Conservation (phyloP, 2,888 invertebrate species). For the Parascotia fuliginaria region DNA sequence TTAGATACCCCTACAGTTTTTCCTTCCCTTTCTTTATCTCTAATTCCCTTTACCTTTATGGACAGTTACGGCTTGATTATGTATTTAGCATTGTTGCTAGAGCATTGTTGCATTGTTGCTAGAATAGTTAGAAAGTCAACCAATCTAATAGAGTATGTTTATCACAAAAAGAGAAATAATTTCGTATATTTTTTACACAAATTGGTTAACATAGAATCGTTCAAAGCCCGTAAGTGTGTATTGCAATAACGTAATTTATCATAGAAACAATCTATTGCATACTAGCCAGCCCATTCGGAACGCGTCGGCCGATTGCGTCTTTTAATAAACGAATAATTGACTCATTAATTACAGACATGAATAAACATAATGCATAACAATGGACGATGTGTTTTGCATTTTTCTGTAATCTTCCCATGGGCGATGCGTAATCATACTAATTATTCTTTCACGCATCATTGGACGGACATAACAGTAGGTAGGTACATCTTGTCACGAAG, state of each 20-base stretch:
- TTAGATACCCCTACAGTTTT: no score
- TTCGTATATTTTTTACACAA: conserved; percentile 20
- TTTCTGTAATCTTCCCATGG: conserved; percentile 39
- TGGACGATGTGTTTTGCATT: conserved; percentile 23
- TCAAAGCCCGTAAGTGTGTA: conserved; percentile 15
- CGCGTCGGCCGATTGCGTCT: conserved; percentile 45
- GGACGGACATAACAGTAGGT: not conserved
- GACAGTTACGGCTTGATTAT: no score
- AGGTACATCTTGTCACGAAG: conserved; percentile 1
- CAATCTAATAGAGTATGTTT: no score
- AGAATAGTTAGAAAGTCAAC: no score
- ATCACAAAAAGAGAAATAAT: no score
- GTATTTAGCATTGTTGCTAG: no score
- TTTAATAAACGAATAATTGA: conserved; percentile 37
- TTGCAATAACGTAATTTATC: conserved; percentile 31
- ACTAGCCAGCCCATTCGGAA: conserved; percentile 52
- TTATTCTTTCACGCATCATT: conserved; percentile 21
- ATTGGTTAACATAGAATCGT: conserved; percentile 28
- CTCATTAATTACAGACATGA: conserved; percentile 40
- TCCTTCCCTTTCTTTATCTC: no score
- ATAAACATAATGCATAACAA: conserved; percentile 38
- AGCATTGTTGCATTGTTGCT: no score
- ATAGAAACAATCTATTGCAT: conserved; percentile 41
- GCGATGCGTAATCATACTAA: conserved; percentile 18
- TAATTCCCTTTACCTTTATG: no score